Conservation (phyloP, 2,113 vertebrate genomes). For the Macrotis lagotis region DNA sequence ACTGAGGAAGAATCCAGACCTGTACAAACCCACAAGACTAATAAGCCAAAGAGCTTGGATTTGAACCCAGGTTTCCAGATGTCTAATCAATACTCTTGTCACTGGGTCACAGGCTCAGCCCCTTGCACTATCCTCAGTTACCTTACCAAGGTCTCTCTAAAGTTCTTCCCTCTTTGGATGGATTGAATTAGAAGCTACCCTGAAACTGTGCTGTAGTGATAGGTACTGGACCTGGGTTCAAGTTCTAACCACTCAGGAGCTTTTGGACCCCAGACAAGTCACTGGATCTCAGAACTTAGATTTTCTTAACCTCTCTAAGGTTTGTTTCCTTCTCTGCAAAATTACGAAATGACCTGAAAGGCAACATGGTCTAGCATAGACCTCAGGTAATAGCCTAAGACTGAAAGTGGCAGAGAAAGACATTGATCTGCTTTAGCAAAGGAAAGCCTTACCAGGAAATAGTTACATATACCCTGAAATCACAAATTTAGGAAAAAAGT, state of each 20-base stretch:
- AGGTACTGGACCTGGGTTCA: background rate
- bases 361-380: background rate
- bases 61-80: background rate
- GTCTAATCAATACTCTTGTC: background rate
- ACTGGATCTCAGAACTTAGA: background rate
- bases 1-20: background rate
- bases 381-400: background rate
- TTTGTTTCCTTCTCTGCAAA: background rate
- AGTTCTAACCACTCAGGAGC: background rate
- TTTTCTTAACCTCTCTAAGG: background rate
- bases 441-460: background rate
- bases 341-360: background rate
- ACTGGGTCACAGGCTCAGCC: background rate
- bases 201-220: background rate
- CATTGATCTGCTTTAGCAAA: background rate
- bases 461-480: background rate
- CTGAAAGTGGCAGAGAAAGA: background rate
- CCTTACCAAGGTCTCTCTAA: background rate
- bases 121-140: background rate
- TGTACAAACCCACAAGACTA: background rate
- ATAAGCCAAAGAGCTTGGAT: background rate
- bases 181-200: background rate
- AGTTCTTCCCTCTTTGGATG: background rate
- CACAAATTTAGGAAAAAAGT: background rate
- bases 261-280: background rate